phyloP scores from a whole-genome alignment of 2,113 vertebrate genomes.

The Pomatostomus ruficeps region DNA sequence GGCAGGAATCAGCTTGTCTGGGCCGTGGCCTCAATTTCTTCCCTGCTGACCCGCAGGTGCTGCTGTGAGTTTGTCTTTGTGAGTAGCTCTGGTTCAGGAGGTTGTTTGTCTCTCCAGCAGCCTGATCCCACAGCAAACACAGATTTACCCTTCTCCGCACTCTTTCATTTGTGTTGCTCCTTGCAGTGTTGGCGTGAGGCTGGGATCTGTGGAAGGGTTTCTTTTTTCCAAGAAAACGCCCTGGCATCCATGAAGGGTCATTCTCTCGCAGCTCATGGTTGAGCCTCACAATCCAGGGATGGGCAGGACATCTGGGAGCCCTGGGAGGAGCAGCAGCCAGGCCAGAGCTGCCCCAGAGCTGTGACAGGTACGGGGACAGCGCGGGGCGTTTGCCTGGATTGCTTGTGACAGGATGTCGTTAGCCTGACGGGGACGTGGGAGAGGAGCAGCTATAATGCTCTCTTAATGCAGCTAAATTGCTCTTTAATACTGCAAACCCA shows the following conservation, averaged over 20 bases:
- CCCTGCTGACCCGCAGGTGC: neutral
- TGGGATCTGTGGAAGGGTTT: neutral
- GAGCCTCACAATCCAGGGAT: neutral
- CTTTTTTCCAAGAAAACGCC: neutral
- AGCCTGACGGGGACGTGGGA: conserved; percentile 10
- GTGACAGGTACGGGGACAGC: neutral
- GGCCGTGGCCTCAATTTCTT: neutral
- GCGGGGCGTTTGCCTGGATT: neutral
- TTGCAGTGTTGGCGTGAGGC: accelerated
- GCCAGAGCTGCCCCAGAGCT: neutral
- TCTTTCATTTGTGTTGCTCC: neutral
- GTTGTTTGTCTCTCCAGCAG: neutral
- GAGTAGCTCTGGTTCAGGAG: neutral
- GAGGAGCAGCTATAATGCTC: conserved; percentile 8
- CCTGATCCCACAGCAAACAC: neutral
- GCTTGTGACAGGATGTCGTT: conserved; percentile 9
- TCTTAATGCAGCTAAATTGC: conserved; percentile 52
- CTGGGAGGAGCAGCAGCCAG: neutral
- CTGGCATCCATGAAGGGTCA: accelerated
- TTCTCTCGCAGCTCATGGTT: accelerated
- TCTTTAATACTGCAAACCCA: conserved; percentile 48
- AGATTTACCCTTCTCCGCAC: too few relatives aligned
- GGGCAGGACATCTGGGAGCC: neutral
- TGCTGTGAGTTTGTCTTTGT: neutral
- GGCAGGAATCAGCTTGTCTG: neutral